Evolutionary conservation across 1,140 invertebrate species (phyloP).

Genomic region (Drosophila kepulauana): DNA sequence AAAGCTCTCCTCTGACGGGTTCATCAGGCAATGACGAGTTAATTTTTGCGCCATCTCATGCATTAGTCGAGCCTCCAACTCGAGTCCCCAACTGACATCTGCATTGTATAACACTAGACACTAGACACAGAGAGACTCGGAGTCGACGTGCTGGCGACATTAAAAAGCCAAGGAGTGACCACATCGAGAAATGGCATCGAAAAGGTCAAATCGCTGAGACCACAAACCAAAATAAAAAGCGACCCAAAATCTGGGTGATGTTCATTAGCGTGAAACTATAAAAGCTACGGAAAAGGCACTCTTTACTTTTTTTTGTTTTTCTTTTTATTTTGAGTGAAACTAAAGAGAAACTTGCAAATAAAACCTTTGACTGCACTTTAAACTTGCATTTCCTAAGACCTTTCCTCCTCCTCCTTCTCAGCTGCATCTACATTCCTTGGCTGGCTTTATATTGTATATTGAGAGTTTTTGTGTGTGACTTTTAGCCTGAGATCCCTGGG

Average conservation of each 20-base stretch:
- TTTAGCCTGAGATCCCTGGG: conserved; percentile 67
- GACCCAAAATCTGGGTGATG: conserved; percentile 69
- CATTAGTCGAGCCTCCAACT: conserved; percentile 63
- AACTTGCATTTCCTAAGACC: conserved; percentile 53
- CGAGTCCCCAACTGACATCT: conserved; percentile 13
- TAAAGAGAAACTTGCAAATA: conserved; percentile 18
- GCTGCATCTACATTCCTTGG: not conserved
- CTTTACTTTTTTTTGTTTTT: conserved; percentile 1
- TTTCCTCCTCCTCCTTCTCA: not conserved
- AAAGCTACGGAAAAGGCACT: conserved; percentile 33
- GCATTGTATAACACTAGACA: conserved; percentile 61
- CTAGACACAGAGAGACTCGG: not conserved
- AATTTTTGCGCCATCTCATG: conserved; percentile 76
- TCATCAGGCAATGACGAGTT: conserved; percentile 75
- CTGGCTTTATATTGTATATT: not conserved
- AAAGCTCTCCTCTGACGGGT: conserved; percentile 34
- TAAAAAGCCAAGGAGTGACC: conserved; percentile 75
- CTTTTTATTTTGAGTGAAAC: conserved; percentile 10
- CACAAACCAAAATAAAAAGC: conserved; percentile 56
- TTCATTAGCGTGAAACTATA: conserved; percentile 81
- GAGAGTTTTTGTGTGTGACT: conserved; percentile 62
- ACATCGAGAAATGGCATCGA: conserved; percentile 63
- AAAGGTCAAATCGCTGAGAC: conserved; percentile 49
- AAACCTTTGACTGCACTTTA: conserved; percentile 62
- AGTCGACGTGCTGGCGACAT: conserved; percentile 63